phyloP scores from a whole-genome alignment of 2,113 vertebrate genomes.

The Antennarius striatus region DNA sequence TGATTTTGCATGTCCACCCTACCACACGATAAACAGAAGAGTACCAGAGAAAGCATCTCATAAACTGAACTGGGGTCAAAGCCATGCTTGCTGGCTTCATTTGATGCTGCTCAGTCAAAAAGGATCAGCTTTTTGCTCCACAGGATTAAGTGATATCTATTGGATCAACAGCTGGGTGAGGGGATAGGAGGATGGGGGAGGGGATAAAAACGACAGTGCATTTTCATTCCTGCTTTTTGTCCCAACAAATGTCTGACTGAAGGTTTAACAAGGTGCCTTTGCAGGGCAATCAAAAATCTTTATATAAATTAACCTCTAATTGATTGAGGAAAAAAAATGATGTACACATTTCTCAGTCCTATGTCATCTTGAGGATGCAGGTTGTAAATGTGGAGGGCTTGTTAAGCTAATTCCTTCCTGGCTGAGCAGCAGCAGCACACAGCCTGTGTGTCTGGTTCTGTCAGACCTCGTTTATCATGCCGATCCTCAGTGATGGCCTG shows the following conservation, averaged over 20 bases:
- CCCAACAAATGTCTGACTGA: constrained; percentile 31
- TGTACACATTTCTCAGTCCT: not conserved
- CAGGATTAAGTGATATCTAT: constrained; percentile 78
- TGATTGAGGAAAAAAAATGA: constrained; percentile 13
- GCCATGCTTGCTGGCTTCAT: constrained; percentile 26
- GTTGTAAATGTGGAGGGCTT: constrained; percentile 44
- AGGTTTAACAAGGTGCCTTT: constrained; percentile 16
- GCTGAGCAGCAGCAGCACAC: constrained; percentile 35
- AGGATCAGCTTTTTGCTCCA: constrained; percentile 75
- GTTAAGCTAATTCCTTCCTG: constrained; percentile 44
- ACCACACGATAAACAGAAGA: not conserved
- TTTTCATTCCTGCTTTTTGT: constrained; percentile 52
- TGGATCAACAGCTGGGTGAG: constrained; percentile 75
- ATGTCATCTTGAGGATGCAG: constrained; percentile 19
- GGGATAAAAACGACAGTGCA: constrained; percentile 60
- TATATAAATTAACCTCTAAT: not conserved
- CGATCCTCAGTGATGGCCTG: constrained; percentile 67
- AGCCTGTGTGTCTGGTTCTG: constrained; percentile 38
- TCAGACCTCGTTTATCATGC: constrained; percentile 55
- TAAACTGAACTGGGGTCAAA: constrained; percentile 17
- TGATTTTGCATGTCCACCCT: not conserved
- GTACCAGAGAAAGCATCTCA: constrained; percentile 6
- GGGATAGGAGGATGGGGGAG: constrained; percentile 64
- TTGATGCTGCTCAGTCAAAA: constrained; percentile 61
- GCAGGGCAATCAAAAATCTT: not conserved